Evolutionary conservation across 2,888 invertebrate genomes (phyloP), one percentile per base, ranked within the genome.

Genomic region (Tachina grossa): DNA sequence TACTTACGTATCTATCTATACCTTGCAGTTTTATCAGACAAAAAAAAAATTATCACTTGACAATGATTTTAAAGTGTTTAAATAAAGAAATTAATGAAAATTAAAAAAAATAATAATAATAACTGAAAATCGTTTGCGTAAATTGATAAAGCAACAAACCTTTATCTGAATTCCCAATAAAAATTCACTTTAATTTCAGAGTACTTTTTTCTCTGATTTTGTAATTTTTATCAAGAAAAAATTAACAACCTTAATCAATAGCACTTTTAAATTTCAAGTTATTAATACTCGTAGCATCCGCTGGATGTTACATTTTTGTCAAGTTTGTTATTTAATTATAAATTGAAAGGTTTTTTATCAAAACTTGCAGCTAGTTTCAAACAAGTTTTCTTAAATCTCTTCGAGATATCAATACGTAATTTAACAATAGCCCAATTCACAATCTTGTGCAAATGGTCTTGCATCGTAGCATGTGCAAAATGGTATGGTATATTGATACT

Each of bases 11-110:
- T 61, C 16, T 19, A 6, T 10, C 13, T 19, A 16, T 53, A 55
- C 14, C 9, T 11, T 57, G 31, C 8, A 57, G 39, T 13, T 75
- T 63, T 47, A 49, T 55, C 19, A 31, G 31, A 31, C 31, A 16
- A 43, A 47, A 57, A 41, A 14, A 13, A 45, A 65, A 65, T 82
- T 78, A 85, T 82, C 78, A 75, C 69, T 74, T 78, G 51, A 47
- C 39, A 61, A 59, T 82, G 78, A 75, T 47, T 78, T 51, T 8
- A 22, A 31, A 59, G 68, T 59, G 39, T 1, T 31, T 79, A 11
- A 68, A 45, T 53, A 43, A 41, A 53, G 61, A 57, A 65, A 47
- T 77, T 19, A 65, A 9, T 14, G 61, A 55, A 69, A 45, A 5
- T 53, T 8, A 10, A 16, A 19, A 39, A 41, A 43, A 9, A 39